Base-by-base conservation (phyloP, 30 jellyfish, hydroid and myxozoan genomes). In the Chironex yamaguchii region DNA sequence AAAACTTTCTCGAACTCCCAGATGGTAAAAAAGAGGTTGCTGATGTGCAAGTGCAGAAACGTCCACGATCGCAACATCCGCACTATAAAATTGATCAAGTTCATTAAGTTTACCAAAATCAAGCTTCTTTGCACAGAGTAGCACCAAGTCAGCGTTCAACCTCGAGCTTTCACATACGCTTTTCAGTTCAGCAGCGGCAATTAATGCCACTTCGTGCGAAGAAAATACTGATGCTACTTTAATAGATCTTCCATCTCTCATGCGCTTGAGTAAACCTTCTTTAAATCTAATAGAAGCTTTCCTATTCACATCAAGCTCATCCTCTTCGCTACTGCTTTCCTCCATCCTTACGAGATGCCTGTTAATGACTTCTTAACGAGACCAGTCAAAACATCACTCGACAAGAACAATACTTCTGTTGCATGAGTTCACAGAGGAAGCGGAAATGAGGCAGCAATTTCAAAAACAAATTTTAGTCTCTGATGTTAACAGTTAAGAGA, bases 1-100 rank as follows among this genome's bases (percentile, higher is more conserved):
- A 88, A 96, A 90, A 72, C 99, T 94, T 54, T 94, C 99, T 32
- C 99, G 88, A 3, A 94, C 97, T 0, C 99, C 99, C 86, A 94
- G 35, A 52, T 94, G 99, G 62, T 94, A 94, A 89, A 94, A 94
- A 79, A 94, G 71, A 23, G 99, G 69, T 4, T 97, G 90, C 26
- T 83, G 96, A 71, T 88, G 94, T 23, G 65, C 62, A 30, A 69
- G 72, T 28, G 67, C 87, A 21, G 99, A 73, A 14, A 90, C 87
- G 72, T 94, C 99, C 22, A 94, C 99, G 29, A 94, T 82, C 0
- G 93, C 96, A 50, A 94, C 96, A 49, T 94, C 99, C 6, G 97
- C 97, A 67, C 90, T 89, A 76, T 94, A 94, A 79, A 94, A 94
- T 79, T 82, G 82, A 67, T 94, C 97, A 1, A 94, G 67, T 14